phyloP scores from a whole-genome alignment of 2,797 vertebrate genomes.

The Masticophis lateralis region DNA sequence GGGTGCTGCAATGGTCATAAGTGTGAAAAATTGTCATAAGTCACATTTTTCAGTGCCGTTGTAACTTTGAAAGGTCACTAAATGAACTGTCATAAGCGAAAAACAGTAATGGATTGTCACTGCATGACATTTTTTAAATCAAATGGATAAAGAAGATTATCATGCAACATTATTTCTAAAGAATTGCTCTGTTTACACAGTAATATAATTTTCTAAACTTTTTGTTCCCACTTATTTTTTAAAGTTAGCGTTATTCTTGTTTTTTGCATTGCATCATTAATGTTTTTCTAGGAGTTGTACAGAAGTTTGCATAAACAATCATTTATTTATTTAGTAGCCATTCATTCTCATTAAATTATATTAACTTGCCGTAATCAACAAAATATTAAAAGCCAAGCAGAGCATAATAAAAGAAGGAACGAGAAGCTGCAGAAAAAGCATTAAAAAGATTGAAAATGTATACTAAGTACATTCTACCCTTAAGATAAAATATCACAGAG shows the following conservation, averaged over 20 bases:
- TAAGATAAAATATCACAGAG: neutral
- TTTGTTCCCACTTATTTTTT: neutral
- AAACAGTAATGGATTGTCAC: neutral
- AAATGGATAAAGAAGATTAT: neutral
- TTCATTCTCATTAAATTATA: neutral
- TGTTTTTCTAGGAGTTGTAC: neutral
- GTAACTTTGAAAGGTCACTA: neutral
- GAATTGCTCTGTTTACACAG: neutral
- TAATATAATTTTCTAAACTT: neutral
- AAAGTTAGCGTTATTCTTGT: neutral
- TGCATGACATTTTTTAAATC: neutral
- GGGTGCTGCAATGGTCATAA: no score
- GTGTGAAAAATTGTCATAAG: no score
- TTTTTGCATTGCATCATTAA: neutral
- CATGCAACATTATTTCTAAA: neutral
- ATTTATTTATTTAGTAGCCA: neutral
- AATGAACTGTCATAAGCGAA: neutral
- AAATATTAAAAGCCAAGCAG: neutral
- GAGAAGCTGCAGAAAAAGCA: neutral
- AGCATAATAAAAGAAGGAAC: neutral
- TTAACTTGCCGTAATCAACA: neutral
- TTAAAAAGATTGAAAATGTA: neutral
- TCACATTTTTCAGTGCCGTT: neutral
- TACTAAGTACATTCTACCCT: neutral
- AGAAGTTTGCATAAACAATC: neutral